A percentile compares a stretch with the other conserved stretches of the same genome.
phyloP scores from a whole-genome alignment of 1,140 invertebrate genomes.

The Globodera rostochiensis region DNA sequence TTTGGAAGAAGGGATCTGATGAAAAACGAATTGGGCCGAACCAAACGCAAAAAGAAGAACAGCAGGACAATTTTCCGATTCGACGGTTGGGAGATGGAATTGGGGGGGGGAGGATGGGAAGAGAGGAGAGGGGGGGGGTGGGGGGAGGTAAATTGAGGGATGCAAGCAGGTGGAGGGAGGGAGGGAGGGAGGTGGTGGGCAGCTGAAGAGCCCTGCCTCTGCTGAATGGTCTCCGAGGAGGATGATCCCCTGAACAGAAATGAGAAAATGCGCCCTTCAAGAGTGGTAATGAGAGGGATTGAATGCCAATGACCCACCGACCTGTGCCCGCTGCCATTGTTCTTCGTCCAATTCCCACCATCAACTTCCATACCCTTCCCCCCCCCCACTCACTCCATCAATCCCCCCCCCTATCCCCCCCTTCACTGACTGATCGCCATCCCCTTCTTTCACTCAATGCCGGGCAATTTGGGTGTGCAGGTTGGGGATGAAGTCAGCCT shows the following conservation, averaged over 20 bases:
- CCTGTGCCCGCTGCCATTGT: slow-evolving; percentile 4
- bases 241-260: not conserved
- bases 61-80: slow-evolving; percentile 2
- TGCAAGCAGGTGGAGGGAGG: slow-evolving; percentile 2
- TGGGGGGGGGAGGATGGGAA: not conserved
- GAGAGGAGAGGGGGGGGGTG: not conserved
- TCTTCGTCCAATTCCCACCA: not conserved
- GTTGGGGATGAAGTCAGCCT: too few species aligned
- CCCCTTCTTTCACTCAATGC: not conserved
- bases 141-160: not conserved
- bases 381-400: not conserved
- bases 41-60: not conserved
- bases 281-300: not conserved
- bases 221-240: not conserved
- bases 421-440: not conserved
- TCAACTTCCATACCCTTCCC: not conserved
- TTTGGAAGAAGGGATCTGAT: not conserved
- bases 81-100: not conserved
- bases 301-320: not conserved
- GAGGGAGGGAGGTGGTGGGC: not conserved
- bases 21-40: slow-evolving; percentile 12
- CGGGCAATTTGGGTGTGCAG: not conserved
- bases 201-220: not conserved
- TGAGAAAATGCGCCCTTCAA: not conserved
- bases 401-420: not conserved